Base-by-base conservation (phyloP, 2,113 vertebrate species). In the Eclectus roratus region DNA sequence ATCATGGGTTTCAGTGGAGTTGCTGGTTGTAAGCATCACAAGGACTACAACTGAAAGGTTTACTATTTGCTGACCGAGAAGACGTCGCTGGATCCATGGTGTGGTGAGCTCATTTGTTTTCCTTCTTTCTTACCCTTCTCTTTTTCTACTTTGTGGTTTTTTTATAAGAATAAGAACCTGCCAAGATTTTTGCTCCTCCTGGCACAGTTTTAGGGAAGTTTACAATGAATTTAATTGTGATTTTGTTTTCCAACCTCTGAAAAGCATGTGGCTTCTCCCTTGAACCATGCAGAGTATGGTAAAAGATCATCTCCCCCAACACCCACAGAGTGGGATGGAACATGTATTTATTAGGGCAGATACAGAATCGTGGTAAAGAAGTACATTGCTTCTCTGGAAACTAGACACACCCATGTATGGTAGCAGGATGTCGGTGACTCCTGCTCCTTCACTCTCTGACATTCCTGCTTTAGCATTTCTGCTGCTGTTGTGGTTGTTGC, bases 371-470 rank as follows among this genome's bases (percentile, higher is more conserved):
- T 58, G 73, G 89, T 20, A 89, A 94, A 93, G 77, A 89, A 86
- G 72, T 55, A 65, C 56, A 78, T 6, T 8, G 11, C 58, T 93
- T 77, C 85, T 58, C 85, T 68, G 60, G 46, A 71, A 55, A 41
- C n/a, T 28, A 63, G 55, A 43, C 14, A 9, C 2, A 4, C n/a
- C 46, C 1, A 0, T 43, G 3, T 1, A 7, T 47, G 55, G 10
- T 64, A 74, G 77, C 46, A 86, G 88, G 69, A 39, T 78, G 85
- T 64, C 12, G 0, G 49, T 37, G 68, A 19, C 64, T 91, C 49
- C 50, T 78, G 74, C 19, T 91, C 73, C 55, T 58, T 73, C 76
- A 15, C 43, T 19, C 76, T 66, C 76, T 66, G 58, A 23, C 82
- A 29, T 2, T 18, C 11, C 21, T 8, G 31, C 31, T n/a, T 71